Percentiles rank a stretch among this genome's conserved stretches.
Evolutionary conservation across 37 sponge, comb jelly and placozoan species (phyloP).

Genomic region (Theonella swinhoei): DNA sequence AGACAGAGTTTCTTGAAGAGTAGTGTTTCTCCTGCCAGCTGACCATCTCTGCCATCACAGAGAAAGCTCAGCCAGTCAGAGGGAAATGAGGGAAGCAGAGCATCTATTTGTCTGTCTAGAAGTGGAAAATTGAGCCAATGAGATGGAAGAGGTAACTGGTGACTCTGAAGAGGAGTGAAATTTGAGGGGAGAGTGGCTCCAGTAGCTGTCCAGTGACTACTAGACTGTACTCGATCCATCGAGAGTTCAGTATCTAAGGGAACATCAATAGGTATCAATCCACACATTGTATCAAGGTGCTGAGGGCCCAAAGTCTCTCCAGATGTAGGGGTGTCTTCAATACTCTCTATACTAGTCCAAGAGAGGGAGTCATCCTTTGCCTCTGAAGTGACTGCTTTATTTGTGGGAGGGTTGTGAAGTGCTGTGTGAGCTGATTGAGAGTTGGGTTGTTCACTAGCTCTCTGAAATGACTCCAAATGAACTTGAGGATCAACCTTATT

Average conservation of each 20-base stretch:
- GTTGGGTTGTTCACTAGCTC: too few relatives aligned
- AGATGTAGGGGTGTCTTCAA: neutral
- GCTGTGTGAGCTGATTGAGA: too few relatives aligned
- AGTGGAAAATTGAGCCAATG: slow-evolving; percentile 26
- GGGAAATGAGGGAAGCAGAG: slow-evolving; percentile 43
- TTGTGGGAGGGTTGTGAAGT: too few relatives aligned
- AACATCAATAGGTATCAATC: neutral
- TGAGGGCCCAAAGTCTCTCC: too few relatives aligned
- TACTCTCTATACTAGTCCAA: neutral
- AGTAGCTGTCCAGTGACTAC: neutral
- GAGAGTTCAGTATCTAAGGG: neutral
- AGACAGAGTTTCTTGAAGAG: slow-evolving; percentile 20
- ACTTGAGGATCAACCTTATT: neutral
- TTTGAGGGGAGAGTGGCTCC: too few relatives aligned
- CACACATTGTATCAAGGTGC: neutral
- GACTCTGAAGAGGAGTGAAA: neutral
- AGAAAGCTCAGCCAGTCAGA: slow-evolving; percentile 37
- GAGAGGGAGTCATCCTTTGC: neutral
- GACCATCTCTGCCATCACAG: neutral
- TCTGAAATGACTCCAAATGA: too few relatives aligned
- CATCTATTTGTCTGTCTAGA: neutral
- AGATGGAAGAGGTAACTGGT: neutral
- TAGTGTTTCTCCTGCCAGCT: neutral
- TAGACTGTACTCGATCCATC: neutral
- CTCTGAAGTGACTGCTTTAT: neutral